These are phyloP conservation scores for Pristionchus entomophagus DNA, from an alignment of 2,888 invertebrate species.

Conservation along the genomic window DNA sequence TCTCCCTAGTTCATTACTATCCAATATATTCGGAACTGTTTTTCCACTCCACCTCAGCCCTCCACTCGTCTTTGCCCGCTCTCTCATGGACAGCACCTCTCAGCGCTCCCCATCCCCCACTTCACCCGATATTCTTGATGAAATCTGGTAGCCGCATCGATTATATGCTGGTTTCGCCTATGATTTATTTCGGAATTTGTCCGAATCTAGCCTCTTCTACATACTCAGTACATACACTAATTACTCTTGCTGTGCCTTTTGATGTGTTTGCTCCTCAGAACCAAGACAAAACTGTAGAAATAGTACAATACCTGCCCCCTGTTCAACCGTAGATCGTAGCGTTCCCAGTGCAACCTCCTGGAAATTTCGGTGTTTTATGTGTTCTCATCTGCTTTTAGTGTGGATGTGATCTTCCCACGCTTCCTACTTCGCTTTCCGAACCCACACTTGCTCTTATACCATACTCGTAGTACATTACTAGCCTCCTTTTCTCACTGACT, in stretches of 20 bases:
- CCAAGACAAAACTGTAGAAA: background rate
- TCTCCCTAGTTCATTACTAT: background rate
- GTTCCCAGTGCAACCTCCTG: background rate
- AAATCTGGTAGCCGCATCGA: constrained; percentile 43
- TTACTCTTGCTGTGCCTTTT: constrained; percentile 13
- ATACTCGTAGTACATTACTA: constrained; percentile 2
- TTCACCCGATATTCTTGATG: background rate
- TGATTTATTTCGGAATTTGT: constrained; percentile 28
- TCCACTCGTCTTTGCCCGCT: background rate
- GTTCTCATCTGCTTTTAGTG: background rate
- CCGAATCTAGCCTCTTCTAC: background rate
- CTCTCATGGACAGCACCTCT: background rate
- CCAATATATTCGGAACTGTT: background rate
- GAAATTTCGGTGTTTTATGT: background rate
- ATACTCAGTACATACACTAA: background rate
- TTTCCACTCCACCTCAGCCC: background rate
- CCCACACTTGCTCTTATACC: constrained; percentile 25
- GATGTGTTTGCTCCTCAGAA: constrained; percentile 1
- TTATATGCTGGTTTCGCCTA: constrained; percentile 1
- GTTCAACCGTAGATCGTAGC: constrained; percentile 4
- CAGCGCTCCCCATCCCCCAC: background rate
- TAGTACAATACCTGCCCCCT: background rate
- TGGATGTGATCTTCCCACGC: background rate
- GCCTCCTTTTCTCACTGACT: background rate
- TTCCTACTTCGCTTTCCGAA: background rate